Conservation (phyloP, 2,113 vertebrate species). For the Protobothrops flavoviridis region DNA sequence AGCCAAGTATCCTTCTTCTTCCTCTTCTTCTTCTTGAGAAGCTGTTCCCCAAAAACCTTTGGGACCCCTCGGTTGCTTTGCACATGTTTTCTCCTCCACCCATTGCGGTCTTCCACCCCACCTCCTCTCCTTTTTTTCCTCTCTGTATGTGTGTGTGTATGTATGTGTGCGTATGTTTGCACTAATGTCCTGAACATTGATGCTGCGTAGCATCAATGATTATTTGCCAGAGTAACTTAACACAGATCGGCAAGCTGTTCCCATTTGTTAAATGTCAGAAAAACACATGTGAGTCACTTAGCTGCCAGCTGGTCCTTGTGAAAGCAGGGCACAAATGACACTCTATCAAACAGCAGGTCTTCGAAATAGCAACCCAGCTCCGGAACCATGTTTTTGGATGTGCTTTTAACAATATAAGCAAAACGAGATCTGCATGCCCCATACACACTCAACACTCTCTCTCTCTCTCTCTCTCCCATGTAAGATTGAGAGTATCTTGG, state of each 20-base stretch:
- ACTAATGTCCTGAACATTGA: slow-evolving; percentile 77
- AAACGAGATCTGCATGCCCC: not conserved
- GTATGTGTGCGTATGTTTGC: slow-evolving; percentile 52
- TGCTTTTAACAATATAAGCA: slow-evolving; percentile 78
- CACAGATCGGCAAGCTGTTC: slow-evolving; percentile 86
- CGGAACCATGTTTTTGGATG: slow-evolving; percentile 70
- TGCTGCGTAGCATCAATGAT: slow-evolving; percentile 73
- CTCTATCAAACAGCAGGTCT: slow-evolving; percentile 84
- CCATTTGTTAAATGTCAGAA: slow-evolving; percentile 88
- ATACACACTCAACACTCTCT: not conserved
- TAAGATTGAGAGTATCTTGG: no score
- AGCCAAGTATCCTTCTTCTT: not conserved
- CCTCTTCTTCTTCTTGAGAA: not conserved
- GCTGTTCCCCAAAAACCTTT: not conserved
- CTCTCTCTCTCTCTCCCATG: no score
- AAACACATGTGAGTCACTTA: slow-evolving; percentile 87
- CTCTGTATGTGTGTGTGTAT: not conserved
- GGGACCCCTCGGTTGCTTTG: not conserved
- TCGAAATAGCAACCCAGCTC: slow-evolving; percentile 77
- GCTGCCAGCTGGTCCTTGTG: slow-evolving; percentile 84
- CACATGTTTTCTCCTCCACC: not conserved
- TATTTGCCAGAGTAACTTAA: slow-evolving; percentile 85
- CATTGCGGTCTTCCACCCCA: not conserved
- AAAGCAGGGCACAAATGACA: slow-evolving; percentile 83
- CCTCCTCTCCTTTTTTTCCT: not conserved